Base-by-base conservation (phyloP, 37 sponge, comb jelly and placozoan species). In the Mnemiopsis leidyi region DNA sequence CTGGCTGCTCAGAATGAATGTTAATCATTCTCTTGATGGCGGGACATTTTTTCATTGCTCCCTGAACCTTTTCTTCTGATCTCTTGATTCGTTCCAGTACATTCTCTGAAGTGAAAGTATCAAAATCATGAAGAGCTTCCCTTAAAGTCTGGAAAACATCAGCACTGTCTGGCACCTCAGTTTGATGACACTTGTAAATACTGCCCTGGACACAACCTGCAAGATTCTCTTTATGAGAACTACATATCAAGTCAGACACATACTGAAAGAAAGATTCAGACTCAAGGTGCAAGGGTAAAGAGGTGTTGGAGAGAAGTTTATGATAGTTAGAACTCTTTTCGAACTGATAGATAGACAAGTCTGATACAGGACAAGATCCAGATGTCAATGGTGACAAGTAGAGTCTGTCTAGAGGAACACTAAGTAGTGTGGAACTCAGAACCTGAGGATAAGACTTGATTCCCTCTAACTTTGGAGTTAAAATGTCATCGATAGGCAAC, bases 111-210 rank as follows among this genome's bases (percentile, higher is more conserved):
- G 61, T 40, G 30, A 85, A 85, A 18, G 13, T 38, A 18, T 85
- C 90, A 85, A 85, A 85, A 61, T 85, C 90, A 23, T 40, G 35
- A 28, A 85, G 48, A 85, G 90, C 40, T 26, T 38, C 90, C 25
- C 90, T 38, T 0, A 85, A 37, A 16, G 40, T 39, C 25, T 85
- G 38, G 36, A 85, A 85, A 1, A 85, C 35, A 25, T 38, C 48
- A n/a, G n/a, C 35, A 23, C 90, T 85, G 61, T 77, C 32, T 32
- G 79, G 79, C 30, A 32, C 79, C 9, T 77, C 79, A 16, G 79
- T 77, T 16, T 77, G 20, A 1, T 77, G 34, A 32, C 79, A 18
- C 18, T 32, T 77, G 20, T 31, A 0, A 32, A 77, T 77, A 77
- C 33, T 34, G 34, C 33, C 18, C 34, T 31, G 79, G 32, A 77